Evolutionary conservation across 2,797 vertebrate species (phyloP).

Genomic region (Agapornis canus): DNA sequence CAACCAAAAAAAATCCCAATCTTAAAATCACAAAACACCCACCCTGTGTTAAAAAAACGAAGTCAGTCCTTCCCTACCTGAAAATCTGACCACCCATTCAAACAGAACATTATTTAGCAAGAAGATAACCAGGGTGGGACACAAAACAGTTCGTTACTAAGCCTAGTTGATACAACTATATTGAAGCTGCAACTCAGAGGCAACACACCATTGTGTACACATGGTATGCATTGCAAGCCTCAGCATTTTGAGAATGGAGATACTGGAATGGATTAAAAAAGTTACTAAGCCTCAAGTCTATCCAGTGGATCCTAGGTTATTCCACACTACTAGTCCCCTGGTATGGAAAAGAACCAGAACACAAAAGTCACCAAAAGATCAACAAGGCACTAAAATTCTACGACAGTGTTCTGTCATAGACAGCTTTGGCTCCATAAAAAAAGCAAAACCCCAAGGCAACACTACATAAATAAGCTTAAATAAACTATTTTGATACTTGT

Average conservation of each 20-base stretch:
- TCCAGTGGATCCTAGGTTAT: background rate
- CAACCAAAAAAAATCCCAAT: background rate
- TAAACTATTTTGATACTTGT: background rate
- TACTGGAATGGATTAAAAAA: background rate
- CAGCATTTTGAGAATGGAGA: background rate
- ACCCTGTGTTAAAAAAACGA: background rate
- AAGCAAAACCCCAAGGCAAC: background rate
- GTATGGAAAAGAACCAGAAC: background rate
- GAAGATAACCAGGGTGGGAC: background rate
- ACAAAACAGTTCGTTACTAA: background rate
- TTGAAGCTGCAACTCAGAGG: background rate
- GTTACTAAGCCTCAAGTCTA: background rate
- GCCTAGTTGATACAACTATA: background rate
- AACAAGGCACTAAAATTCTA: background rate
- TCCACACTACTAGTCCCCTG: background rate
- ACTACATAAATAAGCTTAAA: background rate
- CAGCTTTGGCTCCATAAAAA: background rate
- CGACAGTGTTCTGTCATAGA: background rate
- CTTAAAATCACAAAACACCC: background rate
- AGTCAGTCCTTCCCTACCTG: background rate
- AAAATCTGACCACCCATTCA: background rate
- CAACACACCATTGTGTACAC: fast-evolving
- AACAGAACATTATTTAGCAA: background rate
- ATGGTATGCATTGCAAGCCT: fast-evolving
- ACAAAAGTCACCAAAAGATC: background rate